Conservation (phyloP, 2,113 vertebrate species). For the Sturnira hondurensis region DNA sequence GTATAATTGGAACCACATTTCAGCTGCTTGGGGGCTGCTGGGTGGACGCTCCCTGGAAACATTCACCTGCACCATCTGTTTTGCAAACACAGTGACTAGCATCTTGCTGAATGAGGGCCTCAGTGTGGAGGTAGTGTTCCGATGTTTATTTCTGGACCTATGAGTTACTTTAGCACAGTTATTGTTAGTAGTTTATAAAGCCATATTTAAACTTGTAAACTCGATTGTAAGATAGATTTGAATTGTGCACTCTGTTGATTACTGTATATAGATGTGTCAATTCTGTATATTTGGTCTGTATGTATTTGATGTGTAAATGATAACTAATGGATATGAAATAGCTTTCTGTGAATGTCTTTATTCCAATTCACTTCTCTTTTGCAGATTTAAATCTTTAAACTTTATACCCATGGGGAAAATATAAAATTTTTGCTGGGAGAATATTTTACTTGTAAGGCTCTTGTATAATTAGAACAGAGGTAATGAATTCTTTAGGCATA, state of each 20-base stretch:
- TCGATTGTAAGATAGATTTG: constrained; percentile 83
- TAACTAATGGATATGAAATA: constrained; percentile 79
- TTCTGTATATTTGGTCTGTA: constrained; percentile 83
- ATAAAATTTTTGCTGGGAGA: constrained; percentile 29
- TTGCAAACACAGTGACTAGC: constrained; percentile 10
- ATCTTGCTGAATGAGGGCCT: constrained; percentile 57
- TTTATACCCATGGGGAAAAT: background rate
- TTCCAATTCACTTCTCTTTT: constrained; percentile 63
- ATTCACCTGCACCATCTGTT: background rate
- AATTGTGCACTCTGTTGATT: constrained; percentile 80
- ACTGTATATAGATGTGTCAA: constrained; percentile 78
- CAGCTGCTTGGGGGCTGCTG: background rate
- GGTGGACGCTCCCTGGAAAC: background rate
- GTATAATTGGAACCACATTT: constrained; percentile 32
- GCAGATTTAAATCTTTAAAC: constrained; percentile 39
- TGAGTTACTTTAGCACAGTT: constrained; percentile 79
- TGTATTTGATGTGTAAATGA: constrained; percentile 83
- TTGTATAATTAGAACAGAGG: constrained; percentile 40
- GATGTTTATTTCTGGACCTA: constrained; percentile 73
- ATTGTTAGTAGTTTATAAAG: constrained; percentile 84
- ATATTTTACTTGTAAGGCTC: constrained; percentile 37
- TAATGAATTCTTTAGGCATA: constrained; percentile 52
- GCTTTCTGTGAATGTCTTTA: constrained; percentile 72
- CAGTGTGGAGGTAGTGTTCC: constrained; percentile 50
- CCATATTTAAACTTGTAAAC: constrained; percentile 84